Evolutionary conservation across 2,113 vertebrate species (phyloP), one percentile per base, ranked within the genome.

Genomic region (Coracopsis vasa): DNA sequence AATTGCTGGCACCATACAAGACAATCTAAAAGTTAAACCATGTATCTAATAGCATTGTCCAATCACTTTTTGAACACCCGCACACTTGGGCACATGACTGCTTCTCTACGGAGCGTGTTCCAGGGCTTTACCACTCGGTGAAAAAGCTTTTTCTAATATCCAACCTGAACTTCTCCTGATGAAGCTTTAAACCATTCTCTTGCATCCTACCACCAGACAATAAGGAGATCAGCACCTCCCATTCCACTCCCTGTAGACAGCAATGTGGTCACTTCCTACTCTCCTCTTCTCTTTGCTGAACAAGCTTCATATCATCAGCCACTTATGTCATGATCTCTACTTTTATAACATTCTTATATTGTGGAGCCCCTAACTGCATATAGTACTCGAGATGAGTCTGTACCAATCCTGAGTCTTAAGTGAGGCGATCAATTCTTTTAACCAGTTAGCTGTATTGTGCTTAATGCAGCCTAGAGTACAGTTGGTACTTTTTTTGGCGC

Each of bases 171-270:
- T 65, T 78, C 7, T 14, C 4, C 28, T 58, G 17, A 28, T 45
- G 33, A 24, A 72, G 20, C 6, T 60, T 73, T n/a, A 73, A 73
- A n/a, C 16, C 11, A 9, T 73, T 16, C 15, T 25, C 3, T 50
- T 2, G 0, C 3, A 9, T 44, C 7, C 13, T 65, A 4, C n/a
- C 16, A 24, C 7, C 0, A 4, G 16, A 53, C 17, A 64, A 27
- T 4, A 62, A 60, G 28, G 8, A 64, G 16, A 28, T 4, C 37
- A 33, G 13, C 11, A 37, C 7, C 25, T 42, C 7, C n/a, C 7
- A 24, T 19, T 56, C 29, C 6, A 18, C 11, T 54, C 7, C 4
- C 7, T 54, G 31, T 29, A 61, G 48, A n/a, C 31, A 70, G 11
- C 16, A 60, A 24, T 7, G 16, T 31, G 3, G 24, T 51, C 19